Percentiles rank a stretch among this genome's conserved stretches.
Conservation (phyloP, 30 jellyfish, hydroid and myxozoan species). For the Kudoa iwatai region DNA sequence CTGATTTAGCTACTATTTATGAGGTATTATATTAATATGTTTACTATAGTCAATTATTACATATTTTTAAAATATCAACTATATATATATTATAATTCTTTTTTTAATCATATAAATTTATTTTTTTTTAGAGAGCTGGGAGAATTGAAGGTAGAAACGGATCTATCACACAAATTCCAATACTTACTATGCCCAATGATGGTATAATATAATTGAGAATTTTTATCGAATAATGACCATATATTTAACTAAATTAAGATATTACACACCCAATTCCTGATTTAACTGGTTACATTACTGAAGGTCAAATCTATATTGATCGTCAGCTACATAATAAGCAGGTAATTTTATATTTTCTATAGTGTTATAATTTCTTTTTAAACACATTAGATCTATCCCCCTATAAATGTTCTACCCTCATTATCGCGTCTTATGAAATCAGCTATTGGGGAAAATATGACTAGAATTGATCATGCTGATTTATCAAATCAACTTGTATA, state of each 20-base stretch:
- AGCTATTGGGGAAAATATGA: constrained; percentile 98
- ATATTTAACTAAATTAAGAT: no score
- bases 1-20: constrained; percentile 93
- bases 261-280: constrained; percentile 98
- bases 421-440: constrained; percentile 93
- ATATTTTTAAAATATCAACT: no score
- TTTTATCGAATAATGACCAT: no score
- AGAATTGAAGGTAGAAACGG: constrained; percentile 98
- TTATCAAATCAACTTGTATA: constrained; percentile 78
- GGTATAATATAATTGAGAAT: no score
- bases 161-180: constrained; percentile 88
- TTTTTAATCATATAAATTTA: no score
- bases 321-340: constrained; percentile 94
- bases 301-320: constrained; percentile 88
- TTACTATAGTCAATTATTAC: no score
- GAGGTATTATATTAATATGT: no score
- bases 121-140: constrained; percentile 99
- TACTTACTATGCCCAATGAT: constrained; percentile 95
- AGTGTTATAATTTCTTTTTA: no score
- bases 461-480: constrained; percentile 84
- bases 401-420: constrained; percentile 87
- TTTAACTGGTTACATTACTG: constrained; percentile 92
- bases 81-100: no score
- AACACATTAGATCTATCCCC: constrained; percentile 40
- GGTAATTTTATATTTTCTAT: no score